phyloP scores from a whole-genome alignment of 2,797 vertebrate genomes.

The Alectoris magna region DNA sequence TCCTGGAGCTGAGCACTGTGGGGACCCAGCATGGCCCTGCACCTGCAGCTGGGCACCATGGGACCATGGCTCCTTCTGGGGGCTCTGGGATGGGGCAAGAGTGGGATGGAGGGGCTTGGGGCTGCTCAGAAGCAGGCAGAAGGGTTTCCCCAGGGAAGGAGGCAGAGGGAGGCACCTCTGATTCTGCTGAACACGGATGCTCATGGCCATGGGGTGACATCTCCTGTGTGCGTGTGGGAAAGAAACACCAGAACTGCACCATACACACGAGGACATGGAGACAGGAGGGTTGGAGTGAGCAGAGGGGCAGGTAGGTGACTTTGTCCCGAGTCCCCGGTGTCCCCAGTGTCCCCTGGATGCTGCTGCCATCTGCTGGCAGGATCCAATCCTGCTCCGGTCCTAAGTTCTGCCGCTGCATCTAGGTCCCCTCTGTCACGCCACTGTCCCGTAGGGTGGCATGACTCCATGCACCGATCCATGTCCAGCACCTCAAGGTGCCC shows the following conservation, averaged over 20 bases:
- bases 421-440: not conserved
- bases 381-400: constrained; percentile 3
- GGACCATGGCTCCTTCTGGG: not conserved
- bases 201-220: not conserved
- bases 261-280: too few species aligned
- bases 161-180: not conserved
- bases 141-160: not conserved
- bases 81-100: not conserved
- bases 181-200: not conserved
- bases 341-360: not conserved
- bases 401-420: rapidly evolving
- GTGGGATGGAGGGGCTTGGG: not conserved
- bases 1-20: not conserved
- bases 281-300: not conserved
- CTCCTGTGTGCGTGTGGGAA: not conserved
- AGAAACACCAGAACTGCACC: not conserved
- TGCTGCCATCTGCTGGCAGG: constrained; percentile 71
- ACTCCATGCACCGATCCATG: rapidly evolving
- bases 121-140: not conserved
- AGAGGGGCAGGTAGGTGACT: not conserved
- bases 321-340: not conserved
- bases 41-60: rapidly evolving
- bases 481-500: not conserved
- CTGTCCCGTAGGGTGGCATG: not conserved
- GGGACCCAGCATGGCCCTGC: not conserved